phyloP scores from a whole-genome alignment of 2,888 invertebrate species.

The Clunio marinus region DNA sequence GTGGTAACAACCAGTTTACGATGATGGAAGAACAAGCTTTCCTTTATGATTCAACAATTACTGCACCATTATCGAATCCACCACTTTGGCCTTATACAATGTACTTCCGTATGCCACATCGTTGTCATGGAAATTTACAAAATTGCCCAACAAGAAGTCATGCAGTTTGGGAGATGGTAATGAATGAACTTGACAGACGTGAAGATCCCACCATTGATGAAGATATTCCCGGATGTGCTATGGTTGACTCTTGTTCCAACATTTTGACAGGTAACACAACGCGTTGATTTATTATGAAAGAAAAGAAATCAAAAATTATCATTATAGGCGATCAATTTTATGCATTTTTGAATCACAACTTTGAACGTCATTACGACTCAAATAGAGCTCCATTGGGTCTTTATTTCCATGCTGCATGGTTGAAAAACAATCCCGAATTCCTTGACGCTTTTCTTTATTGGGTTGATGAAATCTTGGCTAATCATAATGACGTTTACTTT shows the following conservation, averaged over 20 bases:
- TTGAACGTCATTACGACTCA: slow-evolving; percentile 85
- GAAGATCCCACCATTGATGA: slow-evolving; percentile 88
- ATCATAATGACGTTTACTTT: slow-evolving; percentile 88
- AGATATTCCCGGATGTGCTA: slow-evolving; percentile 84
- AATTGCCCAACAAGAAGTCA: slow-evolving; percentile 88
- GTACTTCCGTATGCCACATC: slow-evolving; percentile 95
- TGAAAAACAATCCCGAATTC: slow-evolving; percentile 85
- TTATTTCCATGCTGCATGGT: slow-evolving; percentile 92
- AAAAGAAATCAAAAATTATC: background rate
- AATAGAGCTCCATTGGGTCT: slow-evolving; percentile 84
- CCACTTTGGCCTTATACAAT: slow-evolving; percentile 98
- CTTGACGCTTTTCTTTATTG: slow-evolving; percentile 88
- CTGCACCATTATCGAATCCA: slow-evolving; percentile 83
- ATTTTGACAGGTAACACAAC: slow-evolving; percentile 62
- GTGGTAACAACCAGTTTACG: slow-evolving; percentile 93
- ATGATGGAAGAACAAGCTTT: slow-evolving; percentile 97
- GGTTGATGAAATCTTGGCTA: slow-evolving; percentile 82
- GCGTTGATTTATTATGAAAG: background rate
- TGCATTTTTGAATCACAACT: slow-evolving; percentile 90
- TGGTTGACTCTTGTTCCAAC: slow-evolving; percentile 95
- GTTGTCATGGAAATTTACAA: slow-evolving; percentile 88
- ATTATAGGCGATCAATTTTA: slow-evolving; percentile 78
- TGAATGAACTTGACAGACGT: slow-evolving; percentile 88
- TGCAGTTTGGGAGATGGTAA: slow-evolving; percentile 94
- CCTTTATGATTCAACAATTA: slow-evolving; percentile 92